These are phyloP conservation scores for Xenops minutus DNA, from an alignment of 2,797 vertebrate species.

Conservation along the genomic window DNA sequence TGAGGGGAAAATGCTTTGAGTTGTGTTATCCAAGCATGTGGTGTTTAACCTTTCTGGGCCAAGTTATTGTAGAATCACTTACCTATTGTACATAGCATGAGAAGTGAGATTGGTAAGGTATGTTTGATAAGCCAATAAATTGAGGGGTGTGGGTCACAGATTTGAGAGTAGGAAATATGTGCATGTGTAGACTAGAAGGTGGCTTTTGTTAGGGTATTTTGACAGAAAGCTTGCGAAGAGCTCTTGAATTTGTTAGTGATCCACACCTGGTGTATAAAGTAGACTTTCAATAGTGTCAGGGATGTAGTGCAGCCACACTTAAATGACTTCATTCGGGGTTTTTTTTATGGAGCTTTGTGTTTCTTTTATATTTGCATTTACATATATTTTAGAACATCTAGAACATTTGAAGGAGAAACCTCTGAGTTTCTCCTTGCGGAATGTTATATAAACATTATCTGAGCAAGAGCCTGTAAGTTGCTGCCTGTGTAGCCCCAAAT, in stretches of 20 bases:
- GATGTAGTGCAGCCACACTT: neutral
- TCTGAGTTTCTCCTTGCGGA: neutral
- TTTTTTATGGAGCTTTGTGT: neutral
- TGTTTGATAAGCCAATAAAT: neutral
- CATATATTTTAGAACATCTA: neutral
- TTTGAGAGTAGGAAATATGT: neutral
- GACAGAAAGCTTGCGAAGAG: neutral
- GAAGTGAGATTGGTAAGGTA: neutral
- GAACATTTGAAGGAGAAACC: neutral
- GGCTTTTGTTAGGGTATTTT: neutral
- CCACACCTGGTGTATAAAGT: neutral
- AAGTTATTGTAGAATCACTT: neutral
- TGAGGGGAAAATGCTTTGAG: neutral
- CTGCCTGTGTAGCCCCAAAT: neutral
- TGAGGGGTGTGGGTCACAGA: neutral
- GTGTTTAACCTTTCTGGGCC: neutral
- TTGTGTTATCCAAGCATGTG: neutral
- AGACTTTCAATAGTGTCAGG: neutral
- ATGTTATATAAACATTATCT: neutral
- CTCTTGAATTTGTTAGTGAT: neutral
- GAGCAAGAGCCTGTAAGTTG: neutral
- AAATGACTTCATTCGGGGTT: neutral
- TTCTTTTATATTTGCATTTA: neutral
- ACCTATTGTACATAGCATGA: rapidly evolving
- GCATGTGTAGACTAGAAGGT: neutral